Percentiles rank a stretch among this genome's conserved stretches.
Conservation (phyloP, 2,797 vertebrate species). For the Schizopygopsis malacanthus region DNA sequence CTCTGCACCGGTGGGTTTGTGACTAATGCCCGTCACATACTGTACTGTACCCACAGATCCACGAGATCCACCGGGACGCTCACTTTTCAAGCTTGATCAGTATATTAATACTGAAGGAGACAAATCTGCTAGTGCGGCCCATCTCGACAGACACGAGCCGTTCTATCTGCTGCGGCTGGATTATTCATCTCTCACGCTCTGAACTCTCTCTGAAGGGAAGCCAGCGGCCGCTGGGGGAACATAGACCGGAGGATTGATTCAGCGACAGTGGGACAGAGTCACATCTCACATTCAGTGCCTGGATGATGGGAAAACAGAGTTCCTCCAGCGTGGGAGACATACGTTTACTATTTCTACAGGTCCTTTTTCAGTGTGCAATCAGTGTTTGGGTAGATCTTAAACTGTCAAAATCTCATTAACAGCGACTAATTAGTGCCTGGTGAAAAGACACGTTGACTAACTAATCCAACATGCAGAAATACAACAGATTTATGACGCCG, state of each 20-base stretch:
- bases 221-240: not conserved
- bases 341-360: not conserved
- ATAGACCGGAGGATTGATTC: conserved; percentile 21
- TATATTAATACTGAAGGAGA: conserved; percentile 58
- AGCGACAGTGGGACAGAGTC: conserved; percentile 2
- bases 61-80: conserved; percentile 19
- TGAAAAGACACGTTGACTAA: not conserved
- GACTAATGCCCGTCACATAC: conserved; percentile 47
- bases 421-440: not conserved
- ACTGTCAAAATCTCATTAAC: not conserved
- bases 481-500: not conserved
- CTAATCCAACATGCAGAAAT: not conserved
- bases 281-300: conserved; percentile 37
- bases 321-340: not conserved
- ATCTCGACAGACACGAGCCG: conserved; percentile 38
- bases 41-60: conserved; percentile 25
- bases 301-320: not conserved
- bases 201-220: conserved; percentile 35
- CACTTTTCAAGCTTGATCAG: conserved; percentile 47
- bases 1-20: conserved; percentile 44
- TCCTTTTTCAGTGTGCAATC: not conserved
- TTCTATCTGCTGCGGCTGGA: conserved; percentile 36
- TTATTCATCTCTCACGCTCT: conserved; percentile 33
- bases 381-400: not conserved
- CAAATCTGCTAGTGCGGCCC: conserved; percentile 54